Evolutionary conservation across 1,140 invertebrate genomes (phyloP), one percentile per base, ranked within the genome.

Genomic region (Wasmannia auropunctata): DNA sequence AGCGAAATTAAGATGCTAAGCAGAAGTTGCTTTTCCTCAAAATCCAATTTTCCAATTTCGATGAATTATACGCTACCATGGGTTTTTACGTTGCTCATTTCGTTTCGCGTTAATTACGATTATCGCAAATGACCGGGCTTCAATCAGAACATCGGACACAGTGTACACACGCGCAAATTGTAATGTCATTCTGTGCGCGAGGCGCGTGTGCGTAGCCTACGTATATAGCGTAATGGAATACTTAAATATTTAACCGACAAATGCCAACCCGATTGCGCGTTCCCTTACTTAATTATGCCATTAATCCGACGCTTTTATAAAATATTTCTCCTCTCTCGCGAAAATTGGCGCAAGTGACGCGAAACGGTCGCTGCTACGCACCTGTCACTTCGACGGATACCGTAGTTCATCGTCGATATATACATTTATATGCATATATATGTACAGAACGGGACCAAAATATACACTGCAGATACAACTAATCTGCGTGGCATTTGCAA

Each of bases 221-320:
- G 58, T 40, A n/a, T n/a, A n/a, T n/a, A 34, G 8, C 16, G 40
- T 88, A 86, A 89, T 88, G 67, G 58, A 60, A 80, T 60, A 40
- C 63, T 89, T 85, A 88, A 89, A 89, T 85, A 89, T 88, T 85
- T 79, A 79, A 51, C 54, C 25, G 25, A 28, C 28, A 40, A 79
- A 86, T 67, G 58, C 40, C 56, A 56, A 85, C 56, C 65, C 31
- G n/a, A 37, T 89, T 72, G 46, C 40, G 46, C 40, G 31, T 60
- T 19, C 22, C n/a, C 85, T n/a, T 63, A 74, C 49, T 72, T 83
- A 72, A 87, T 89, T 70, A 85, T 86, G 31, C 56, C 67, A 62
- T 86, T 86, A 88, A 80, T 88, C 28, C 14, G 31, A 31, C 14
- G 10, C 10, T 86, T 63, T 72, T 72, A 56, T 89, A 46, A 86